Percentiles rank a stretch among this genome's conserved stretches.
phyloP scores from a whole-genome alignment of 2,888 invertebrate species.

The Sminthurides aquaticus region DNA sequence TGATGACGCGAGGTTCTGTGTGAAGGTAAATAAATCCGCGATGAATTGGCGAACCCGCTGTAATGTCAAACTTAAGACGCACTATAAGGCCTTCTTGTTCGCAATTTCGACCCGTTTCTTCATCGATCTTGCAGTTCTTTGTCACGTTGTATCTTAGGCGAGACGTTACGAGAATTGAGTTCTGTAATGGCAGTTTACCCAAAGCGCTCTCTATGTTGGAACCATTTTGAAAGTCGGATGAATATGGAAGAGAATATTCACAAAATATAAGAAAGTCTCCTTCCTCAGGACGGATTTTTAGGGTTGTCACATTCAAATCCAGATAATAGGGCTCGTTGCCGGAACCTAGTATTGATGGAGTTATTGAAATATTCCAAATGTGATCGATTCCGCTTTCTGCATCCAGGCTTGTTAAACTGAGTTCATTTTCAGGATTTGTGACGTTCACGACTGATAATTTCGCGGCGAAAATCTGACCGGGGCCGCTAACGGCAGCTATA shows the following conservation, averaged over 20 bases:
- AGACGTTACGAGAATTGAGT: constrained; percentile 9
- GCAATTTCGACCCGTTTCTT: not conserved
- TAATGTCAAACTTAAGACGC: not conserved
- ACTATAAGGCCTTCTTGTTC: not conserved
- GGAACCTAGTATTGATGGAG: not conserved
- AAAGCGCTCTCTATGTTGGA: constrained; percentile 10
- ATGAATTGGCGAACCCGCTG: not conserved
- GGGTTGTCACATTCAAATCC: not conserved
- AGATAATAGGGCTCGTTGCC: not conserved
- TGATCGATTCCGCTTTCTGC: not conserved
- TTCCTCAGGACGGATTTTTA: not conserved
- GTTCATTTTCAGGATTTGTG: not conserved
- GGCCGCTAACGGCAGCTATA: too few relatives aligned
- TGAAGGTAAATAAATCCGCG: not conserved
- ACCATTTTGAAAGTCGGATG: constrained; percentile 5
- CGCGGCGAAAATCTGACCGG: too few relatives aligned
- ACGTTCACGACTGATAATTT: not conserved
- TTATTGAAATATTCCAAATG: constrained; percentile 1
- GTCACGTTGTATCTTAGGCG: not conserved
- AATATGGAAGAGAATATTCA: constrained; percentile 13
- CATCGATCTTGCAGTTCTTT: not conserved
- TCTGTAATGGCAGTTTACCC: constrained; percentile 8
- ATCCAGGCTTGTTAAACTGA: not conserved
- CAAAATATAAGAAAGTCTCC: constrained; percentile 18
- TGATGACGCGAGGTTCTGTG: not conserved